phyloP scores from a whole-genome alignment of 2,888 invertebrate species.

The Cephonodes hylas region DNA sequence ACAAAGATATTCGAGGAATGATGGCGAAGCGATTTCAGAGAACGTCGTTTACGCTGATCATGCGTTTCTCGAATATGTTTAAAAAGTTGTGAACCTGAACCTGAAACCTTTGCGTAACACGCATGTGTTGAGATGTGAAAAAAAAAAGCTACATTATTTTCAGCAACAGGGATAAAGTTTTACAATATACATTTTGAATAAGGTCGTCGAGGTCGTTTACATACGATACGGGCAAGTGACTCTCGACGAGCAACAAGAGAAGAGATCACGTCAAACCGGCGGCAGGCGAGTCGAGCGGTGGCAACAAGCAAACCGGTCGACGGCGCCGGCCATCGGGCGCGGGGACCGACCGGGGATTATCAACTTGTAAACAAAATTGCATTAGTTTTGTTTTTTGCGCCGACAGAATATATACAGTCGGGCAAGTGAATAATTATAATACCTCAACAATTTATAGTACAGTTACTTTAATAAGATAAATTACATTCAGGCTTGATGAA shows the following conservation, averaged over 20 bases:
- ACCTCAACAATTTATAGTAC: neutral
- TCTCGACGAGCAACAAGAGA: slow-evolving; percentile 69
- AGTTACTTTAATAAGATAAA: neutral
- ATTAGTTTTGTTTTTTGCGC: slow-evolving; percentile 56
- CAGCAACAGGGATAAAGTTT: slow-evolving; percentile 10
- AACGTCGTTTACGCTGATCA: slow-evolving; percentile 45
- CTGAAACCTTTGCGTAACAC: neutral
- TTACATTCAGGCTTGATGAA: neutral
- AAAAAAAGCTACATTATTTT: slow-evolving; percentile 15
- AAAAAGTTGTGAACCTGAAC: slow-evolving; percentile 17
- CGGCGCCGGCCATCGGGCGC: slow-evolving; percentile 68
- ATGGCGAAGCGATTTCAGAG: slow-evolving; percentile 59
- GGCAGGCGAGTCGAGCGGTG: slow-evolving; percentile 67
- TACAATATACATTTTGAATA: slow-evolving; percentile 44
- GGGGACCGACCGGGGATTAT: slow-evolving; percentile 63
- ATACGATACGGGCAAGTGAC: slow-evolving; percentile 66
- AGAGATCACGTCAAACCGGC: slow-evolving; percentile 78
- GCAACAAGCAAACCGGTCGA: slow-evolving; percentile 75
- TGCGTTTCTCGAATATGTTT: slow-evolving; percentile 36
- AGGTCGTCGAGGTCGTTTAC: slow-evolving; percentile 73
- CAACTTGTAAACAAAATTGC: slow-evolving; percentile 77
- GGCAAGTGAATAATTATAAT: neutral
- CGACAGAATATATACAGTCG: slow-evolving; percentile 26
- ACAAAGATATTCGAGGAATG: slow-evolving; percentile 75
- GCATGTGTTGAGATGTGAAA: slow-evolving; percentile 35